Conservation (phyloP, 2,113 vertebrate species). For the Dasyprocta punctata region DNA sequence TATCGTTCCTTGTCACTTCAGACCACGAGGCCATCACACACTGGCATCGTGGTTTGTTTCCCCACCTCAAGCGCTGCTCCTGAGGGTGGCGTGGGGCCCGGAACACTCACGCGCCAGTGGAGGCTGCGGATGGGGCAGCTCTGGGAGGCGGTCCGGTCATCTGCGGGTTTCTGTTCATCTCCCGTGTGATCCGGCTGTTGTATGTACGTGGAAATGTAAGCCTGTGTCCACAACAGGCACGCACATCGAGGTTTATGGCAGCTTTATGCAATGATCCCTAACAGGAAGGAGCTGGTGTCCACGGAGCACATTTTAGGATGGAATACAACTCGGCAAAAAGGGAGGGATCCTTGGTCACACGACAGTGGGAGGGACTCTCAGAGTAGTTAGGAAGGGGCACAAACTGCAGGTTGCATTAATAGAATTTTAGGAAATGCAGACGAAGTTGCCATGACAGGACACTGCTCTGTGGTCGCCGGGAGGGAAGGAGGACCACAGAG, state of each 20-base stretch:
- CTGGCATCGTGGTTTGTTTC: neutral
- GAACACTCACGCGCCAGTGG: neutral
- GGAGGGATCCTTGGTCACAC: neutral
- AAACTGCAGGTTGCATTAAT: neutral
- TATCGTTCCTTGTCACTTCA: neutral
- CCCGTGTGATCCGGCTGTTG: neutral
- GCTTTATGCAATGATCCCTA: neutral
- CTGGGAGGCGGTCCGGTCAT: neutral
- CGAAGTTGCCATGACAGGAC: neutral
- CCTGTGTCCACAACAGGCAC: neutral
- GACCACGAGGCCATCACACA: neutral
- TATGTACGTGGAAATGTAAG: neutral
- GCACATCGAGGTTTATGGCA: neutral
- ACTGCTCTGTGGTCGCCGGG: neutral
- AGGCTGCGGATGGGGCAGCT: neutral
- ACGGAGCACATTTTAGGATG: neutral
- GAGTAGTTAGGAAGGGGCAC: rapidly evolving
- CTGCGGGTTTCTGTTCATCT: neutral
- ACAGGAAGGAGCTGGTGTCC: neutral
- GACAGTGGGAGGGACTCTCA: neutral
- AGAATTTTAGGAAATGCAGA: neutral
- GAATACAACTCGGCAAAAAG: neutral
- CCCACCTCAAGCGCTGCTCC: neutral
- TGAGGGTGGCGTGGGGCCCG: neutral
- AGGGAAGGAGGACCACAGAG: neutral